These are phyloP conservation scores for Atta colombica DNA, from an alignment of 1,140 invertebrate genomes.

Conservation along the genomic window DNA sequence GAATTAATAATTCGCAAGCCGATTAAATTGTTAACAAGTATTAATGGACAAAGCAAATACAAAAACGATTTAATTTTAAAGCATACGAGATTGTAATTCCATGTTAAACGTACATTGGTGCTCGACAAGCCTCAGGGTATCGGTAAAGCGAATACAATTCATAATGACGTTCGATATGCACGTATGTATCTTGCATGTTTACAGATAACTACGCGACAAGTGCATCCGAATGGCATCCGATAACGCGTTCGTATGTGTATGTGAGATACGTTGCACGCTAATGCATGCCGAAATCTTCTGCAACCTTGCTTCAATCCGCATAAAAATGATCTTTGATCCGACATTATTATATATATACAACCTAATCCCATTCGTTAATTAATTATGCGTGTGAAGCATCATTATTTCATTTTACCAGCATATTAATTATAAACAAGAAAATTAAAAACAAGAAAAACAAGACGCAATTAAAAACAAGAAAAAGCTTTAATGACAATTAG, in stretches of 20 bases:
- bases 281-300: background rate
- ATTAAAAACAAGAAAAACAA: background rate
- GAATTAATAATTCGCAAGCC: slow-evolving; percentile 3
- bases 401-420: background rate
- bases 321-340: background rate
- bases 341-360: background rate
- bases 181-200: slow-evolving; percentile 44
- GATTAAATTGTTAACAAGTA: background rate
- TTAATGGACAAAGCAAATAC: background rate
- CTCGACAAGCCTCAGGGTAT: background rate
- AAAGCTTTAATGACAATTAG: background rate
- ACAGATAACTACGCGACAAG: slow-evolving; percentile 10
- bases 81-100: background rate
- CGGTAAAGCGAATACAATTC: slow-evolving; percentile 36
- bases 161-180: slow-evolving; percentile 21
- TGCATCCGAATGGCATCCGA: slow-evolving; percentile 21
- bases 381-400: background rate
- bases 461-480: background rate
- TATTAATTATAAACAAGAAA: background rate
- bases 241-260: background rate
- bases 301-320: background rate
- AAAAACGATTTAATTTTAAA: slow-evolving; percentile 1
- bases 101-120: background rate
- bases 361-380: background rate
- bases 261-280: background rate